phyloP scores from a whole-genome alignment of 2,888 invertebrate species.

The Acrocyrtus sp. region DNA sequence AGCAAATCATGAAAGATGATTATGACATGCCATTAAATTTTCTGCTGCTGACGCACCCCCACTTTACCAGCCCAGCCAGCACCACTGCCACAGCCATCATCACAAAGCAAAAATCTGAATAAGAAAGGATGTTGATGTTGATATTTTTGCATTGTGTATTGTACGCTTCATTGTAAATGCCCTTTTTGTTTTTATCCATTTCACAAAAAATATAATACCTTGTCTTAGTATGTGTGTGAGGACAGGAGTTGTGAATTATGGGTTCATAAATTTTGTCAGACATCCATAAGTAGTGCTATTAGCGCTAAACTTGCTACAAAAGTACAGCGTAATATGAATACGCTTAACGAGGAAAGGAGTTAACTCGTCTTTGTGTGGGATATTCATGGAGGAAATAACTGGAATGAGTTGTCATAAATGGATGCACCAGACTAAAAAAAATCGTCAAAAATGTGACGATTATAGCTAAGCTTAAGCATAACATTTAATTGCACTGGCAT shows the following conservation, averaged over 20 bases:
- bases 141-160: too few species aligned
- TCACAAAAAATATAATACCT: neutral
- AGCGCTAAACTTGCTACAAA: neutral
- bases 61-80: neutral
- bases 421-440: neutral
- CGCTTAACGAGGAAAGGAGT: neutral
- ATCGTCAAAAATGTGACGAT: too few species aligned
- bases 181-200: neutral
- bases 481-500: too few species aligned
- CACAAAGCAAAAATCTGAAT: too few species aligned
- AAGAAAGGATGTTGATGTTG: too few species aligned
- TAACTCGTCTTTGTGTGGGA: neutral
- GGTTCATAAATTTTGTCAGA: constrained; percentile 12
- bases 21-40: constrained; percentile 32
- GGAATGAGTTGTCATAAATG: neutral
- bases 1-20: constrained; percentile 29
- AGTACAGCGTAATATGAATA: neutral
- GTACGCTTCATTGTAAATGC: neutral
- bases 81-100: too few species aligned
- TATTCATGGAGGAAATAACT: too few species aligned
- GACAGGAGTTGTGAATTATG: constrained; percentile 15
- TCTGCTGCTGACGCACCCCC: constrained; percentile 27
- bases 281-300: neutral
- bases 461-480: too few species aligned
- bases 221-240: neutral